These are phyloP conservation scores for Acropora tenuis DNA, from an alignment of 64 coral and sea anemone species.

Conservation along the genomic window DNA sequence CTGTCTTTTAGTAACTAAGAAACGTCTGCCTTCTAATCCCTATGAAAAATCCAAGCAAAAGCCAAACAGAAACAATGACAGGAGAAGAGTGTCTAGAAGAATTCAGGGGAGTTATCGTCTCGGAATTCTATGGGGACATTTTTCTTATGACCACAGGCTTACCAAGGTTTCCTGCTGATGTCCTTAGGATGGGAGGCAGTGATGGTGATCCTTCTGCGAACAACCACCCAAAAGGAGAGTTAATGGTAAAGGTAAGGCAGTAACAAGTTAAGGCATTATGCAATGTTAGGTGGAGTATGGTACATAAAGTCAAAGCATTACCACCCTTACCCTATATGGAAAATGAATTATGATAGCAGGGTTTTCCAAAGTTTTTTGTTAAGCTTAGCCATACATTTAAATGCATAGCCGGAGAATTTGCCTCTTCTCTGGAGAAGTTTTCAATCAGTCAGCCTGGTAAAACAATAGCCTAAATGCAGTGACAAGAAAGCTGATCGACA, in stretches of 20 bases:
- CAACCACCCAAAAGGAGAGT: neutral
- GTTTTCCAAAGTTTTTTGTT: neutral
- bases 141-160: neutral
- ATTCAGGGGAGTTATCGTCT: neutral
- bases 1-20: neutral
- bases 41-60: neutral
- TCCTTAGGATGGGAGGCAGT: too few relatives aligned
- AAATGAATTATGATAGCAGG: neutral
- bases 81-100: neutral
- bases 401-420: neutral
- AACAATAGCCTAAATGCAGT: neutral
- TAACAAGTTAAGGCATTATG: neutral
- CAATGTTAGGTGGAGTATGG: neutral
- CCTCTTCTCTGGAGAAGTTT: neutral
- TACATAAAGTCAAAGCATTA: neutral
- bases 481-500: neutral
- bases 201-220: neutral
- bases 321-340: neutral
- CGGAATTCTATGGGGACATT: neutral
- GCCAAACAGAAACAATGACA: neutral
- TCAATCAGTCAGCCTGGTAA: neutral
- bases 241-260: neutral
- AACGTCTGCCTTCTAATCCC: neutral
- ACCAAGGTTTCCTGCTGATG: neutral
- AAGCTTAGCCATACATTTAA: neutral